These are phyloP conservation scores for Dryococelus australis DNA, from an alignment of 2,888 invertebrate species.

Conservation along the genomic window DNA sequence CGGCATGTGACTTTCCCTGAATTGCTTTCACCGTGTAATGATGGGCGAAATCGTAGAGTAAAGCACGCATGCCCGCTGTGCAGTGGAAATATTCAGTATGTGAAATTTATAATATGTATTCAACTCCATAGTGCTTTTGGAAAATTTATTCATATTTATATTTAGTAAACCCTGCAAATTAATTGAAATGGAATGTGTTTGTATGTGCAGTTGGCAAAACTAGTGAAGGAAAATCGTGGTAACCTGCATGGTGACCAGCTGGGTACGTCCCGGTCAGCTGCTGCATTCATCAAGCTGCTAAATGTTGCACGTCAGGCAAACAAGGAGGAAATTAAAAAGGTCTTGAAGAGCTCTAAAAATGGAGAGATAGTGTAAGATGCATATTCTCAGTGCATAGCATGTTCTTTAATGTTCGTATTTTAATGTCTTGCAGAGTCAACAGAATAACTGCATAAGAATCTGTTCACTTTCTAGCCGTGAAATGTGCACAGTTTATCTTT, in stretches of 20 bases:
- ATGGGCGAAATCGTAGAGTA: too few relatives aligned
- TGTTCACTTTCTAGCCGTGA: too few relatives aligned
- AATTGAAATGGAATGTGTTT: background rate
- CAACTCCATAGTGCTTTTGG: too few relatives aligned
- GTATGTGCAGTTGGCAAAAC: slow-evolving; percentile 61
- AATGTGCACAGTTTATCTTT: too few relatives aligned
- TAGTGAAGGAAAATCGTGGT: slow-evolving; percentile 63
- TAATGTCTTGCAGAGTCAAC: too few relatives aligned
- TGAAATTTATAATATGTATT: too few relatives aligned
- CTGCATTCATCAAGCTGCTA: slow-evolving; percentile 70
- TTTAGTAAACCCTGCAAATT: background rate
- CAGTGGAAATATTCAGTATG: too few relatives aligned
- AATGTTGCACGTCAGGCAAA: slow-evolving; percentile 67
- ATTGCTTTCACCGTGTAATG: too few relatives aligned
- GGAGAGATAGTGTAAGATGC: slow-evolving; percentile 63
- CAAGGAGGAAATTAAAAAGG: slow-evolving; percentile 66
- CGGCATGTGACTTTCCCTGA: too few relatives aligned
- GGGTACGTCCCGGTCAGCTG: slow-evolving; percentile 70
- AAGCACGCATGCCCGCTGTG: too few relatives aligned
- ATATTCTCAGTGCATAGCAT: background rate
- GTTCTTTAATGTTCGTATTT: background rate
- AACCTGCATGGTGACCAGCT: slow-evolving; percentile 64
- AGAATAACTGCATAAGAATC: too few relatives aligned
- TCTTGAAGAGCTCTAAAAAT: slow-evolving; percentile 66
- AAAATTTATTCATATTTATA: too few relatives aligned